Conservation (phyloP, 2,888 invertebrate species). For the Ectemnius continuus region DNA sequence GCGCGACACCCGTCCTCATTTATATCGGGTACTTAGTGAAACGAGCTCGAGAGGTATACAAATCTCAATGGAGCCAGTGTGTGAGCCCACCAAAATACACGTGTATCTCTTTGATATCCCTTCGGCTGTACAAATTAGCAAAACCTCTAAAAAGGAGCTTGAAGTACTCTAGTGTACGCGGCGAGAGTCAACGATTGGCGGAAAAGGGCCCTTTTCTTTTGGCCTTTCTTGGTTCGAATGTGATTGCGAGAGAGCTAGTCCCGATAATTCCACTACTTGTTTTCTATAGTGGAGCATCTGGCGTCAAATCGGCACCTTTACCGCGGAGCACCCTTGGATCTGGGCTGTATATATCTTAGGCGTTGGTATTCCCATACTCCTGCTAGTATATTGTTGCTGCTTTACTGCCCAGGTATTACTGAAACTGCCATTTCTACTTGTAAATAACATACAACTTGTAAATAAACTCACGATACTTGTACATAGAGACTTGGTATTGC, state of each 20-base stretch:
- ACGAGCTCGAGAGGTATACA: slow-evolving; percentile 84
- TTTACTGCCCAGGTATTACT: slow-evolving; percentile 80
- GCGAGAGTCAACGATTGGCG: too few relatives aligned
- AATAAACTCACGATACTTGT: neutral
- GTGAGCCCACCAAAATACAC: too few relatives aligned
- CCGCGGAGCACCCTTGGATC: slow-evolving; percentile 93
- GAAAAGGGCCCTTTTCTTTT: too few relatives aligned
- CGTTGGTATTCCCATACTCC: slow-evolving; percentile 87
- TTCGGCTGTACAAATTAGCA: neutral
- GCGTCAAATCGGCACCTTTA: slow-evolving; percentile 86
- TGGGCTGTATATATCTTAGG: slow-evolving; percentile 92
- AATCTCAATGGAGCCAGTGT: neutral
- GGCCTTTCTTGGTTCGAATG: too few relatives aligned
- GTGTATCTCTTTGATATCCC: neutral
- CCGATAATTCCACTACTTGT: slow-evolving; percentile 21
- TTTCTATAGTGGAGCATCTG: slow-evolving; percentile 86
- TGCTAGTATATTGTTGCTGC: slow-evolving; percentile 91
- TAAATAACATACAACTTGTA: neutral
- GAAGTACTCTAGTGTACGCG: neutral
- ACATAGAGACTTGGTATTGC: too few relatives aligned
- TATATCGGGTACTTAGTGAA: slow-evolving; percentile 86
- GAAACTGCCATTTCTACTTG: neutral
- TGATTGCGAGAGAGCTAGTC: too few relatives aligned
- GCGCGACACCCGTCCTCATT: slow-evolving; percentile 84
- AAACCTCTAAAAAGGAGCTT: neutral